Base-by-base conservation (phyloP, 2,113 vertebrate genomes). In the Bufo gargarizans region DNA sequence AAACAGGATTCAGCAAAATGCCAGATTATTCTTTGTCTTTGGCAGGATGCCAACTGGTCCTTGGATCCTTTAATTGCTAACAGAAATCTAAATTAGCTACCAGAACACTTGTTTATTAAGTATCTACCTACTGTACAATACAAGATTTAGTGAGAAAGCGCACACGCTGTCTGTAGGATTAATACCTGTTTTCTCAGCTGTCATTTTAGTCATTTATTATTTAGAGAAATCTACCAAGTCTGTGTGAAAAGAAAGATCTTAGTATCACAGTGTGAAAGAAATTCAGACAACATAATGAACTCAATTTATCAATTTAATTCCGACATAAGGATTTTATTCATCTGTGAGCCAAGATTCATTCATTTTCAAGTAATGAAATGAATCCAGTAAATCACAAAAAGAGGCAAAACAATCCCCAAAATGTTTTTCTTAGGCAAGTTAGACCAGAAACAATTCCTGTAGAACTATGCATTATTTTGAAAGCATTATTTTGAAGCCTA, bases 181-280 rank as follows among this genome's bases (percentile, higher is more conserved):
- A 84, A 84, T 84, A 84, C 82, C 82, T 84, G 82, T 84, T 84
- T 84, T 84, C 63, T 55, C 20, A 67, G 67, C 61, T 71, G 82
- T 50, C 82, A 84, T 84, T 84, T 71, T 71, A 67, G 65, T 84
- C 61, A 84, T 84, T 84, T 69, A 69, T 84, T 84, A 84, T 55
- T 84, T 84, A 84, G 82, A 84, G 82, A 84, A 84, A 84, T 84
- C 63, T 84, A 84, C 82, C 16, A 71, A 69, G 82, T 84, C 82
- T 7, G 63, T 22, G 49, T 53, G 82, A 55, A 69, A 71, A 84
- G 82, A 84, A 84, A 71, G 82, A 84, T 84, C 82, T 84, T 55
- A 74, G n/a, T 85, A 74, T 59, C 83, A 58, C 83, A 74, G 50
- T 59, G 83, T 85, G 83, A 72, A 72, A 43, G 49, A 76, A 56